Conservation (phyloP, 1,140 invertebrate genomes). For the Vanessa atalanta region DNA sequence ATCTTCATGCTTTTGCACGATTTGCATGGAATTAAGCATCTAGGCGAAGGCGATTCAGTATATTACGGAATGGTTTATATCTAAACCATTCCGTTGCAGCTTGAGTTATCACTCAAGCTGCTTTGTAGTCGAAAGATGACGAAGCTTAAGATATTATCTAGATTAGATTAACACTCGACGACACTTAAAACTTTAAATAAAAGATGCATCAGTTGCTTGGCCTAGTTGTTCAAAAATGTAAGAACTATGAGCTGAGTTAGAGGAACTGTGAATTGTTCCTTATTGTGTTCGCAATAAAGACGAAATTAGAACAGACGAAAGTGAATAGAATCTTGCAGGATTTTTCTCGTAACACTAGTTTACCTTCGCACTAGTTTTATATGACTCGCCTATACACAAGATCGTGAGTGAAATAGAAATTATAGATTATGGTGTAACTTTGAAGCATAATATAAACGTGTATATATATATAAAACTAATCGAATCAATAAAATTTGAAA, state of each 20-base stretch:
- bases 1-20: conserved; percentile 19
- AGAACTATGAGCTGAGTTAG: neutral
- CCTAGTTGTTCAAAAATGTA: conserved; percentile 44
- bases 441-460: neutral
- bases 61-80: conserved; percentile 36
- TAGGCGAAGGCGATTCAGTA: conserved; percentile 39
- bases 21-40: conserved; percentile 41
- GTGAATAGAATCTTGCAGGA: conserved; percentile 18
- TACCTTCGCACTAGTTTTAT: conserved; percentile 39
- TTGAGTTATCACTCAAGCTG: conserved; percentile 21
- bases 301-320: conserved; percentile 12
- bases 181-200: conserved; percentile 29
- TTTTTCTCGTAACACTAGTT: conserved; percentile 42
- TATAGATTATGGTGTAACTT: conserved; percentile 16
- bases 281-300: conserved; percentile 25
- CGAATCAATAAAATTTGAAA: neutral
- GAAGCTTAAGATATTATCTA: conserved; percentile 26
- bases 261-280: conserved; percentile 5
- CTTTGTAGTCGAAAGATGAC: conserved; percentile 25
- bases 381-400: conserved; percentile 27
- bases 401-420: conserved; percentile 30
- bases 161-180: conserved; percentile 22
- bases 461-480: neutral
- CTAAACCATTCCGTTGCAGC: no score
- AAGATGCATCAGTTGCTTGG: conserved; percentile 44